These are phyloP conservation scores for Leptinotarsa tumamoca DNA, from an alignment of 2,888 invertebrate genomes.

Conservation along the genomic window DNA sequence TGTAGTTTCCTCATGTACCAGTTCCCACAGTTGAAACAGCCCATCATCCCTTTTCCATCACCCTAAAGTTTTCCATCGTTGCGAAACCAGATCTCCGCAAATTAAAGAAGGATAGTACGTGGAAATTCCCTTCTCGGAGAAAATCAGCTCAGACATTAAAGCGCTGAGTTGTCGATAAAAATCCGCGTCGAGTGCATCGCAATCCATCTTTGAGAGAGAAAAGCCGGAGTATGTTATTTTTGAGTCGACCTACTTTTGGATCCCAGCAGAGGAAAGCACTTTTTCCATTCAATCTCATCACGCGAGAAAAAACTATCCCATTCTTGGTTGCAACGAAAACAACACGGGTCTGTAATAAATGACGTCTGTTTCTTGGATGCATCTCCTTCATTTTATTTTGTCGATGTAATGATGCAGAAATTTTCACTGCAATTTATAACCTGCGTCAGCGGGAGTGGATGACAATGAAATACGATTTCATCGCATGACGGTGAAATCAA, in stretches of 20 bases:
- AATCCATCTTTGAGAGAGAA: slow-evolving; percentile 9
- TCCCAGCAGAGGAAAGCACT: slow-evolving; percentile 34
- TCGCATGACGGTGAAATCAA: too few species aligned
- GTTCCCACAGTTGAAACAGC: too few species aligned
- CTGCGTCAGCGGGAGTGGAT: slow-evolving; percentile 21
- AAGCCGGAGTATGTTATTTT: slow-evolving; percentile 2
- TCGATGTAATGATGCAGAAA: slow-evolving; percentile 32
- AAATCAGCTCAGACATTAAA: slow-evolving; percentile 9
- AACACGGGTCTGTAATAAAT: slow-evolving; percentile 36
- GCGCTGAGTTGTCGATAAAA: slow-evolving; percentile 1
- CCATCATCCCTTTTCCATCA: not conserved
- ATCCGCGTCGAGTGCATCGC: not conserved
- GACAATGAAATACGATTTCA: too few species aligned
- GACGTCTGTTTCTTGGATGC: slow-evolving; percentile 34
- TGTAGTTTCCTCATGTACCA: too few species aligned
- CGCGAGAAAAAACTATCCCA: slow-evolving; percentile 29
- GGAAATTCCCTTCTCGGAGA: not conserved
- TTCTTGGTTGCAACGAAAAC: slow-evolving; percentile 21
- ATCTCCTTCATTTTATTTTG: slow-evolving; percentile 40
- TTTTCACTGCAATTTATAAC: slow-evolving; percentile 40
- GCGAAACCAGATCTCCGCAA: not conserved
- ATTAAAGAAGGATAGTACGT: not conserved
- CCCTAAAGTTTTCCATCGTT: not conserved
- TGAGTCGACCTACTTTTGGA: slow-evolving; percentile 33
- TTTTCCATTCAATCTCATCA: slow-evolving; percentile 39